phyloP scores from a whole-genome alignment of 1,140 invertebrate genomes.

The Charaxes varanes region DNA sequence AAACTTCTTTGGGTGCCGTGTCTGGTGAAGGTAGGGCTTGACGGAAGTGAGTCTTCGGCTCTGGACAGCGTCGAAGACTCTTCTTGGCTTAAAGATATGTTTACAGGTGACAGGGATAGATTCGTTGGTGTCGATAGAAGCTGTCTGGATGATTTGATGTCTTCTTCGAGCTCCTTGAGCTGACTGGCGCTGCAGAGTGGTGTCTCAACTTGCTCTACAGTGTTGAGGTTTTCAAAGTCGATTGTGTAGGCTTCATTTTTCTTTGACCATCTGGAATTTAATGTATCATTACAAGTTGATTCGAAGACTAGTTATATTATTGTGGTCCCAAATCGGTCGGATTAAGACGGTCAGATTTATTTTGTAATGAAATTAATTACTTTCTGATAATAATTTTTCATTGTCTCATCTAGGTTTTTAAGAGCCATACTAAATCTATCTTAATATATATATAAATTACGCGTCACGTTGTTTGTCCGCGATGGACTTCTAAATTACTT shows the following conservation, averaged over 20 bases:
- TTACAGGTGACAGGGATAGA: conserved; percentile 34
- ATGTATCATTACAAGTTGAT: not conserved
- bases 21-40: conserved; percentile 37
- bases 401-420: no score
- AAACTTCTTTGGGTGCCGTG: conserved; percentile 49
- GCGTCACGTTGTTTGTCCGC: no score
- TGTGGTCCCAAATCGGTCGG: no score
- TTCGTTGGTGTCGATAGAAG: conserved; percentile 36
- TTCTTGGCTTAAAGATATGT: conserved; percentile 34
- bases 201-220: conserved; percentile 58
- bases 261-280: conserved; percentile 49
- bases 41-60: conserved; percentile 38
- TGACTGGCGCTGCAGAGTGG: conserved; percentile 63
- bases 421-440: no score
- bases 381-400: no score
- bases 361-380: no score
- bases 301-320: no score
- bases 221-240: conserved; percentile 52
- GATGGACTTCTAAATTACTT: no score
- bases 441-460: no score
- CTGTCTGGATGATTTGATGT: conserved; percentile 43
- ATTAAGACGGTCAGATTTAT: no score
- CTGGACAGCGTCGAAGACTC: conserved; percentile 35
- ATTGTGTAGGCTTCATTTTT: conserved; percentile 55
- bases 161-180: conserved; percentile 50